A percentile compares a stretch with the other conserved stretches of the same genome.
These are phyloP conservation scores for Heliopora coerulea DNA, from an alignment of 92 coral and sea anemone species.

Conservation along the genomic window DNA sequence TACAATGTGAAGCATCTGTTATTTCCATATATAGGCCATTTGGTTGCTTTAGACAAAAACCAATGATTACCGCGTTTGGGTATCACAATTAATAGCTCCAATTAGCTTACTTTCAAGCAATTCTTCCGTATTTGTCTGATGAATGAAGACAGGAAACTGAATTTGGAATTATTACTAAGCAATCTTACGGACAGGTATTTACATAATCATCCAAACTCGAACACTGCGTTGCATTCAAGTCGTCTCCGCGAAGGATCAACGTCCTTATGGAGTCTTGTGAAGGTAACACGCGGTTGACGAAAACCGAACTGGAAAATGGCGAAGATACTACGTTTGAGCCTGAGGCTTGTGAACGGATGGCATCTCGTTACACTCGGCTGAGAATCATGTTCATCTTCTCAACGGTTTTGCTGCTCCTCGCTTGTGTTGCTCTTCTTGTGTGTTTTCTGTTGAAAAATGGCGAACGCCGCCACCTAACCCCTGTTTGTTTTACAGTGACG, in stretches of 20 bases:
- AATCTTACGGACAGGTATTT: too few species aligned
- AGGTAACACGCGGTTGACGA: too few species aligned
- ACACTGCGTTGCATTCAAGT: too few species aligned
- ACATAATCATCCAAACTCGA: too few species aligned
- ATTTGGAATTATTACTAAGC: too few species aligned
- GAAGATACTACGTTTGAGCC: background rate
- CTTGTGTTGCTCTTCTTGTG: background rate
- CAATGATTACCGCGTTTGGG: background rate
- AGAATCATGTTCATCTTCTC: background rate
- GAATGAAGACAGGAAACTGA: background rate
- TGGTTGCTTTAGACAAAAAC: background rate
- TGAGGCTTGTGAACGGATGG: background rate
- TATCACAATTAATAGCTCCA: too few species aligned
- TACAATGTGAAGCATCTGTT: background rate
- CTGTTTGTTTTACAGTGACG: conserved; percentile 11
- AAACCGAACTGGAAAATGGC: too few species aligned
- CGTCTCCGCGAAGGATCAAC: too few species aligned
- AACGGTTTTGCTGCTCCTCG: conserved; percentile 2
- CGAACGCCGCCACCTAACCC: conserved; percentile 3
- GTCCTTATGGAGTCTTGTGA: too few species aligned
- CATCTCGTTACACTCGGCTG: too few species aligned
- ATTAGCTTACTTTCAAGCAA: background rate
- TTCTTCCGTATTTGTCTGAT: background rate
- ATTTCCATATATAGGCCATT: background rate
- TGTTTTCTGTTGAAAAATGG: background rate